phyloP scores from a whole-genome alignment of 2,797 vertebrate genomes.

The Neostethus bicornis region DNA sequence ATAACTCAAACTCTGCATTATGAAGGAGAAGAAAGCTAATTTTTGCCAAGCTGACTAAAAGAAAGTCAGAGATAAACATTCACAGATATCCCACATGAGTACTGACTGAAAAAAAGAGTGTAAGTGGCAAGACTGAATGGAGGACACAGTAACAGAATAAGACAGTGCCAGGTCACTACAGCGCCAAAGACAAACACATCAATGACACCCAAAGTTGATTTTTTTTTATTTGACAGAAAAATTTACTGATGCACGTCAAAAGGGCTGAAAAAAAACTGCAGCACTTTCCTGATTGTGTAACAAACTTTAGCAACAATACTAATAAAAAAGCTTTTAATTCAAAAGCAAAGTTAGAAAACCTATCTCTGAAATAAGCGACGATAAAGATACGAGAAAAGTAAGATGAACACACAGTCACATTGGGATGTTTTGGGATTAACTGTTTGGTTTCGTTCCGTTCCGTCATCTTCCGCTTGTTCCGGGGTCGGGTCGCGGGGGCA shows the following conservation, averaged over 20 bases:
- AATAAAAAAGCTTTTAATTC: background rate
- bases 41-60: constrained; percentile 32
- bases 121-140: constrained; percentile 41
- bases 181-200: constrained; percentile 24
- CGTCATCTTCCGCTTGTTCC: no score
- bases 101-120: constrained; percentile 24
- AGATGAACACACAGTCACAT: no score
- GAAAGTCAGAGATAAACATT: constrained; percentile 20
- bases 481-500: no score
- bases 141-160: constrained; percentile 24
- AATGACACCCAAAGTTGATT: constrained; percentile 25
- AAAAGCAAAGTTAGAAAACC: background rate
- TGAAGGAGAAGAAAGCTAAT: background rate
- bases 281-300: background rate
- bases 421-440: no score
- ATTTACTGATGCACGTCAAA: constrained; percentile 7
- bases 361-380: background rate
- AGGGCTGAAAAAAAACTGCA: background rate
- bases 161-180: constrained; percentile 16
- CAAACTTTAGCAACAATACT: constrained; percentile 3
- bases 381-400: no score
- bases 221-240: constrained; percentile 32
- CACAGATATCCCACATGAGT: constrained; percentile 26
- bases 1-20: background rate
- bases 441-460: no score